Base-by-base conservation (phyloP, 1,140 invertebrate genomes). In the Scaptomyza hsui region DNA sequence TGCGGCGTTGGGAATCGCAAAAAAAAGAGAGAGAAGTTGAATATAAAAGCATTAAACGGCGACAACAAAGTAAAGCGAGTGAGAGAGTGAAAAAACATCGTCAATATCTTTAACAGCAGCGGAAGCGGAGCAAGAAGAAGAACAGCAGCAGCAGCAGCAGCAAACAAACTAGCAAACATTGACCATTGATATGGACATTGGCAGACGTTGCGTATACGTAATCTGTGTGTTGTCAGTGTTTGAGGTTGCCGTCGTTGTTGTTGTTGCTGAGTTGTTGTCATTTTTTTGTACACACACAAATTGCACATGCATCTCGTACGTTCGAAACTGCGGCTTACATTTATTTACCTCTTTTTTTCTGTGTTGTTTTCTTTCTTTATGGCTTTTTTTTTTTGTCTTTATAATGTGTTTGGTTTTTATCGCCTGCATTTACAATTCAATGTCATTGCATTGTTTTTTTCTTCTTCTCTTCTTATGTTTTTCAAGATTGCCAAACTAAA, bases 371-470 rank as follows among this genome's bases (percentile, higher is more conserved):
- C 35, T 47, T 51, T 72, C 37, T 65, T 15, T 39, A 47, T 49
- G 55, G 39, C 49, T 48, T 61, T 61, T 73, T 53, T 13, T 78
- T 72, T 69, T 45, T 13, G 26, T 41, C n/a, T 42, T 69, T 29
- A 9, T 21, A 21, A 49, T 60, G 24, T 45, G 49, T 29, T 32
- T 18, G 57, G 21, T 19, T 60, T 72, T 79, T 74, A 80, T 73
- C 72, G 68, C 52, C 55, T 69, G 67, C 49, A 71, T 75, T 86
- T 88, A 78, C 77, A 75, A 81, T 88, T 86, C 82, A 86, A 86
- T 81, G 82, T 81, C 82, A 88, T 73, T 67, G 32, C 49, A 53
- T 73, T 45, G 63, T 72, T 60, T 57, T 52, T 70, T 45, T 47
- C 26, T 19, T 62, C 7, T 9, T 64, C 52, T 53, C 42, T 56